A percentile compares a stretch with the other conserved stretches of the same genome.
phyloP scores from a whole-genome alignment of 2,797 vertebrate species.

The Eleutherodactylus coqui region DNA sequence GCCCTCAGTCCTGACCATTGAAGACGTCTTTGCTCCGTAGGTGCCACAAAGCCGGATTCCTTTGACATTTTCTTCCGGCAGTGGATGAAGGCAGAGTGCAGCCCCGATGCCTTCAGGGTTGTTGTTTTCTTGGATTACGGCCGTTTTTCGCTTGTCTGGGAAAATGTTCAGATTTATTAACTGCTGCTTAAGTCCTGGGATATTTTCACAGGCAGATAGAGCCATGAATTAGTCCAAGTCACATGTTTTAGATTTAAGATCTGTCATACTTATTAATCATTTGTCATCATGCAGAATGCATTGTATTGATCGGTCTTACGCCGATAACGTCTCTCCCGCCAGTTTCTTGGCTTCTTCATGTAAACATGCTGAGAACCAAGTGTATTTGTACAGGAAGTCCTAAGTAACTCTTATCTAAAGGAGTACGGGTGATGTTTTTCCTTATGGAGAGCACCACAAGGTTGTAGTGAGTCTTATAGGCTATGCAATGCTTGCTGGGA shows the following conservation, averaged over 20 bases:
- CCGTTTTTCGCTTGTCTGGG: constrained; percentile 16
- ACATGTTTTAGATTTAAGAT: neutral
- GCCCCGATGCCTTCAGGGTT: neutral
- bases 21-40: neutral
- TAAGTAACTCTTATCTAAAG: neutral
- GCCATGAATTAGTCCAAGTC: constrained; percentile 15
- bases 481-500: too few species aligned
- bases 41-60: neutral
- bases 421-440: too few species aligned
- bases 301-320: neutral
- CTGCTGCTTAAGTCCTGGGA: constrained; percentile 11
- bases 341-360: neutral
- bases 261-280: neutral
- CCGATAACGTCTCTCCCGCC: neutral
- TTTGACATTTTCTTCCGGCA: neutral
- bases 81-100: neutral
- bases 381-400: neutral
- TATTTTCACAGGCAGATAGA: constrained; percentile 7
- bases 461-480: too few species aligned
- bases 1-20: neutral
- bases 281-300: neutral
- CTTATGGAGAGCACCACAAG: too few species aligned
- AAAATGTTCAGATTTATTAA: constrained; percentile 35
- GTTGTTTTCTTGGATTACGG: constrained; percentile 11
- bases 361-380: too few species aligned